Conservation (phyloP, 2,888 invertebrate species). For the Gastracanthus pulcherrimus region DNA sequence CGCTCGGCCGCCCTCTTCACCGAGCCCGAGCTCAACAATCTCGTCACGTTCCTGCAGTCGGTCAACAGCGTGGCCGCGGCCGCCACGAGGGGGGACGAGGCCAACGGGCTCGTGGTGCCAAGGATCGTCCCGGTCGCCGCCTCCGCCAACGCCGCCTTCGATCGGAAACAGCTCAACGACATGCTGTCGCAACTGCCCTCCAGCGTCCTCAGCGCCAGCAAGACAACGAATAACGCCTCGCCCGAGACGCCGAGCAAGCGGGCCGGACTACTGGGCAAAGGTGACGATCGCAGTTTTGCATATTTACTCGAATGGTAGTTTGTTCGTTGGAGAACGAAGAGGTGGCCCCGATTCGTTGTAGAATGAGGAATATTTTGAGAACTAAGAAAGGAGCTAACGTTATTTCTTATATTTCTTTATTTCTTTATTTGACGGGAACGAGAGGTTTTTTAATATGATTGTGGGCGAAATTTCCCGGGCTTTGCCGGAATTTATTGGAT, state of each 20-base stretch:
- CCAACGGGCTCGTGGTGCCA: not conserved
- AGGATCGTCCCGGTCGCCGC: not conserved
- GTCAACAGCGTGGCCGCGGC: constrained; percentile 64
- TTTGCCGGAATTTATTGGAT: too few relatives aligned
- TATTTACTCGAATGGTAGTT: not conserved
- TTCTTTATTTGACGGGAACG: too few relatives aligned
- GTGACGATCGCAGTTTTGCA: constrained; percentile 61
- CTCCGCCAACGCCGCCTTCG: constrained; percentile 73
- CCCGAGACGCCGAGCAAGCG: constrained; percentile 72
- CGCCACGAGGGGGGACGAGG: constrained; percentile 60
- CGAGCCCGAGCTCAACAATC: constrained; percentile 82
- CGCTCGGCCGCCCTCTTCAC: constrained; percentile 85
- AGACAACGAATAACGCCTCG: constrained; percentile 63
- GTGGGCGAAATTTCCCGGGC: too few relatives aligned
- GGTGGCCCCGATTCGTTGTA: too few relatives aligned
- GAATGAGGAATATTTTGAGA: too few relatives aligned
- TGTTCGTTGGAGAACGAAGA: too few relatives aligned
- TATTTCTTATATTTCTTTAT: too few relatives aligned
- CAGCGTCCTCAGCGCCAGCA: constrained; percentile 60
- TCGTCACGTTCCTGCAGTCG: constrained; percentile 80
- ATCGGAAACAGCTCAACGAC: constrained; percentile 77
- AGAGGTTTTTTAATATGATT: too few relatives aligned
- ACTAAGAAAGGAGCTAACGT: too few relatives aligned
- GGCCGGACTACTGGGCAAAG: constrained; percentile 75
- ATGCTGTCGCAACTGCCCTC: constrained; percentile 78